Percentiles rank a stretch among this genome's conserved stretches.
These are phyloP conservation scores for Jacana jacana DNA, from an alignment of 2,113 vertebrate genomes.

Conservation along the genomic window DNA sequence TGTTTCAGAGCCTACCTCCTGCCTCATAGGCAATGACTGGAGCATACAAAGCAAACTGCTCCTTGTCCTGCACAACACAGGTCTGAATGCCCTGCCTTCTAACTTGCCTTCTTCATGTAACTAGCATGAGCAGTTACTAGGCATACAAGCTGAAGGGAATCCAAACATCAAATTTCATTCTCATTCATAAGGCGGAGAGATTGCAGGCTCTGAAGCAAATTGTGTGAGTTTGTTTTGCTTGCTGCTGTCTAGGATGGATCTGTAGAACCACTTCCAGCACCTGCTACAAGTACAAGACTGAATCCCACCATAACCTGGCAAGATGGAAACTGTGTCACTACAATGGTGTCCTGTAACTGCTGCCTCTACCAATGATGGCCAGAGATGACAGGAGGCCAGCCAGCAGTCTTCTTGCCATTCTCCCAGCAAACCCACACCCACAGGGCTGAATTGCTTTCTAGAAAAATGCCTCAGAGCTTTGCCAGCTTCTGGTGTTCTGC, in stretches of 20 bases:
- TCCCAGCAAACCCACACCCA: not conserved
- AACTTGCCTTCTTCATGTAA: not conserved
- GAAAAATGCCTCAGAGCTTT: not conserved
- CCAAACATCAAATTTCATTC: not conserved
- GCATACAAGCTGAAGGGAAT: not conserved
- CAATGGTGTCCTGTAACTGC: accelerated
- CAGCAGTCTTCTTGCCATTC: not conserved
- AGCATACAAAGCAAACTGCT: not conserved
- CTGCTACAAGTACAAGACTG: not conserved
- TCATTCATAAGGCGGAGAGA: not conserved
- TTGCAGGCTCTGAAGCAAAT: not conserved
- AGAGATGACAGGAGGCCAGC: accelerated
- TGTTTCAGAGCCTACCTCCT: not conserved
- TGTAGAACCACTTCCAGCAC: not conserved
- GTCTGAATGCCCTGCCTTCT: not conserved
- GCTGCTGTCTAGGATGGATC: not conserved
- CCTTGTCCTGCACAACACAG: accelerated
- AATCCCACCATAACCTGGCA: not conserved
- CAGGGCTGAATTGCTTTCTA: not conserved
- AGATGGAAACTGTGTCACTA: not conserved
- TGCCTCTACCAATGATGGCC: not conserved
- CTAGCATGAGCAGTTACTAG: not conserved
- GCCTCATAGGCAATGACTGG: accelerated
- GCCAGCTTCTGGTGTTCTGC: not conserved
- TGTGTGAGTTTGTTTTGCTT: not conserved